These are phyloP conservation scores for Cyanoliseus patagonus DNA, from an alignment of 2,113 vertebrate species.

Conservation along the genomic window DNA sequence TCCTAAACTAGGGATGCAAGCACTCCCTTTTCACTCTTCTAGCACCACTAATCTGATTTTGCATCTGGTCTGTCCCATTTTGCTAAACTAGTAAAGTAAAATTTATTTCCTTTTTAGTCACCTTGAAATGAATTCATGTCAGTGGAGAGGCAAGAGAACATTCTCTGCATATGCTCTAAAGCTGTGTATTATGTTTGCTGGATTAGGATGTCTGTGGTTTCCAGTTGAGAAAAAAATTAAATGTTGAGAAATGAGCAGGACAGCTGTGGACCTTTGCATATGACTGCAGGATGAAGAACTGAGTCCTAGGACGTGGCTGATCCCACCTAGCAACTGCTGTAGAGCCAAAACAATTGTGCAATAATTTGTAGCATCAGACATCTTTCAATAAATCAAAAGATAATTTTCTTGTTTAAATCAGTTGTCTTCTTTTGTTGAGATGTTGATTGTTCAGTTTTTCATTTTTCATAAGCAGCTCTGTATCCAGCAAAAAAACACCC, in stretches of 20 bases:
- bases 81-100: not conserved
- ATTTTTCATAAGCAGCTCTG: not conserved
- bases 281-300: not conserved
- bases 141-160: not conserved
- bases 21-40: not conserved
- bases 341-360: not conserved
- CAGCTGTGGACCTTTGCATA: not conserved
- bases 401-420: not conserved
- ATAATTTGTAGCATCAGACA: not conserved
- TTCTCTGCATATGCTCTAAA: not conserved
- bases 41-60: not conserved
- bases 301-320: not conserved
- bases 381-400: not conserved
- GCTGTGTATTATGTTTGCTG: not conserved
- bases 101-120: not conserved
- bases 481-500: not conserved
- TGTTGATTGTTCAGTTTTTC: not conserved
- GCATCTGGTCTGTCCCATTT: not conserved
- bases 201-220: not conserved
- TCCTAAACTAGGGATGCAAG: not conserved
- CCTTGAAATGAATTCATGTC: not conserved
- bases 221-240: not conserved
- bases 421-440: not conserved
- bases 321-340: not conserved
- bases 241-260: not conserved